Conservation (phyloP, 2,797 vertebrate genomes). For the Amniataba percoides region DNA sequence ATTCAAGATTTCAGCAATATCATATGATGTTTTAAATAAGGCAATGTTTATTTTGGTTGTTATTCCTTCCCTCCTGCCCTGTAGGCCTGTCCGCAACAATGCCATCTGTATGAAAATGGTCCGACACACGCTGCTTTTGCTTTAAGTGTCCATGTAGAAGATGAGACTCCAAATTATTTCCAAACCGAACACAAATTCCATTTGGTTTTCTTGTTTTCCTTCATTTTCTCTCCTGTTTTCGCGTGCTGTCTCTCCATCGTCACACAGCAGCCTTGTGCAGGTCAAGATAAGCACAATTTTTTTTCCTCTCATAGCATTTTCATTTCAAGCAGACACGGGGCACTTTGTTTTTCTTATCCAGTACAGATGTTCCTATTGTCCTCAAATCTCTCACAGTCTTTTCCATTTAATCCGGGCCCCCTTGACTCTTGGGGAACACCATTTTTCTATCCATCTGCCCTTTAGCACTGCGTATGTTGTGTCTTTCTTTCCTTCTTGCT, state of each 20-base stretch:
- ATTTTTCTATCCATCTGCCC: slow-evolving; percentile 37
- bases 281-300: slow-evolving; percentile 18
- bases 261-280: not conserved
- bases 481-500: slow-evolving; percentile 29
- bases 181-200: not conserved
- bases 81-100: not conserved
- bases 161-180: slow-evolving; percentile 14
- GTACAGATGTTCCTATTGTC: slow-evolving; percentile 25
- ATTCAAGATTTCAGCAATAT: not conserved
- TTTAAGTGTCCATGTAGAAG: not conserved
- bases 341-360: slow-evolving; percentile 27
- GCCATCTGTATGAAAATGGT: not conserved
- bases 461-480: slow-evolving; percentile 29
- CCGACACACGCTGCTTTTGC: not conserved
- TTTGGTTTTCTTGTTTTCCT: slow-evolving; percentile 16
- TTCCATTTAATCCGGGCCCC: slow-evolving; percentile 16
- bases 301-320: slow-evolving; percentile 24
- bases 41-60: not conserved
- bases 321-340: slow-evolving; percentile 22
- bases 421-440: slow-evolving; percentile 18
- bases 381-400: slow-evolving; percentile 35
- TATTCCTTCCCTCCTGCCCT: not conserved
- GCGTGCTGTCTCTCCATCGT: not conserved
- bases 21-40: not conserved
- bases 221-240: not conserved